Evolutionary conservation across 2,888 invertebrate species (phyloP), one percentile per base, ranked within the genome.

Genomic region (Eilema depressum): DNA sequence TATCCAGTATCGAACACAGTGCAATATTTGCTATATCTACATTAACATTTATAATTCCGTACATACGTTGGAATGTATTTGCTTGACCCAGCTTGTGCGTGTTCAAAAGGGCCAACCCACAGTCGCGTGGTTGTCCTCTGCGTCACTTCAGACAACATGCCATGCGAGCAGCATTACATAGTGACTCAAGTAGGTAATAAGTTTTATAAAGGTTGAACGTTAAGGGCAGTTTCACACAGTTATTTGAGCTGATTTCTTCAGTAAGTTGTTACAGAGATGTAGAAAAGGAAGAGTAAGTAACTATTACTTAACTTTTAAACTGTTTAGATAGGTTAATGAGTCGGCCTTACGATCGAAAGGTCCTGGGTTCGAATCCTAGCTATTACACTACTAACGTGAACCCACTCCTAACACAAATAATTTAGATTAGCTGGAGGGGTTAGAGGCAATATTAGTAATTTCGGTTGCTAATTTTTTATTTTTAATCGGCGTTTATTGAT

Each of bases 141-240:
- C 56, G 68, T 68, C 68, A 68, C 11, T n/a, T 10, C 67, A 47
- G 41, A 53, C 61, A 53, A 25, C 61, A 68, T 68, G 25, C 30
- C 67, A 53, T 28, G 41, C 41, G 28, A 62, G 53, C 17, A 28
- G 30, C 25, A 30, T n/a, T 53, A 56, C 56, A 56, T 53, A 33
- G 17, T 33, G 47, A 62, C 30, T 67, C 47, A 53, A 23, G 25
- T 53, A 41, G 30, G 41, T 47, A 57, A 37, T 23, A 59, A 41
- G 23, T 60, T 41, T 37, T 57, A 12, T 37, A 66, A 37, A 60
- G 41, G 59, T 60, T 60, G 37, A 28, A 5, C n/a, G n/a, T 2
- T 53, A 28, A 28, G 63, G 63, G 8, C 28, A 53, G 63, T 41
- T 64, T 11, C 28, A 47, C 11, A 64, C 17, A 7, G 11, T 37